phyloP scores from a whole-genome alignment of 2,113 vertebrate species.

The Oryzias javanicus region DNA sequence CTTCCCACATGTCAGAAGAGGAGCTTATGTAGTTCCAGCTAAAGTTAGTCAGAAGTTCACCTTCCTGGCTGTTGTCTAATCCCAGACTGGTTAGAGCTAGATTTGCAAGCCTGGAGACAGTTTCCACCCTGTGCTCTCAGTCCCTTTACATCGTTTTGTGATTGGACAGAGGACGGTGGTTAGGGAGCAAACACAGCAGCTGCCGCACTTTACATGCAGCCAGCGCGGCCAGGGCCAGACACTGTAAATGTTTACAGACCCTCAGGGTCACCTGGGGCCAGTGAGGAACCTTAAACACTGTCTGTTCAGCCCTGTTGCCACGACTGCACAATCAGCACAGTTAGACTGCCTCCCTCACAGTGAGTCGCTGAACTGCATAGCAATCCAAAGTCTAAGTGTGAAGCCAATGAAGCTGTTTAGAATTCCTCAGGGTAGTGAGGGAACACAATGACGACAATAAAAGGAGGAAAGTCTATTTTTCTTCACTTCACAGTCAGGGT shows the following conservation, averaged over 20 bases:
- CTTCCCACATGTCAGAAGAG: conserved; percentile 28
- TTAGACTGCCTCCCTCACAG: conserved; percentile 67
- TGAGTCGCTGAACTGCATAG: conserved; percentile 62
- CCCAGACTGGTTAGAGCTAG: conserved; percentile 49
- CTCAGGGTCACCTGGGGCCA: conserved; percentile 71
- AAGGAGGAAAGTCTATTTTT: conserved; percentile 53
- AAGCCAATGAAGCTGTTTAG: conserved; percentile 57
- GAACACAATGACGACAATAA: conserved; percentile 38
- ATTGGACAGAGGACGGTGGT: conserved; percentile 68
- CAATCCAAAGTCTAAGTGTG: conserved; percentile 63
- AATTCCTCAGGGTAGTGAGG: conserved; percentile 56
- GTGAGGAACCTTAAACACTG: conserved; percentile 72
- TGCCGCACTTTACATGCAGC: conserved; percentile 72
- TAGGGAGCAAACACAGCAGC: conserved; percentile 67
- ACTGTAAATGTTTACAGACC: conserved; percentile 80
- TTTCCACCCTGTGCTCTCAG: conserved; percentile 46
- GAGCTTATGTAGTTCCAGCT: conserved; percentile 32
- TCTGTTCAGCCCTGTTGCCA: conserved; percentile 69
- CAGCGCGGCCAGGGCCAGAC: conserved; percentile 62
- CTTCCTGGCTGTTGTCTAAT: conserved; percentile 36
- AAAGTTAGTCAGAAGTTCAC: conserved; percentile 41
- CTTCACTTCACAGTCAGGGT: conserved; percentile 45
- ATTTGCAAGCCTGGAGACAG: conserved; percentile 31
- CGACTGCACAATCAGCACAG: conserved; percentile 74
- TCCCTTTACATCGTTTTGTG: conserved; percentile 66